Evolutionary conservation across 2,888 invertebrate genomes (phyloP).

Genomic region (Halictus ligatus): DNA sequence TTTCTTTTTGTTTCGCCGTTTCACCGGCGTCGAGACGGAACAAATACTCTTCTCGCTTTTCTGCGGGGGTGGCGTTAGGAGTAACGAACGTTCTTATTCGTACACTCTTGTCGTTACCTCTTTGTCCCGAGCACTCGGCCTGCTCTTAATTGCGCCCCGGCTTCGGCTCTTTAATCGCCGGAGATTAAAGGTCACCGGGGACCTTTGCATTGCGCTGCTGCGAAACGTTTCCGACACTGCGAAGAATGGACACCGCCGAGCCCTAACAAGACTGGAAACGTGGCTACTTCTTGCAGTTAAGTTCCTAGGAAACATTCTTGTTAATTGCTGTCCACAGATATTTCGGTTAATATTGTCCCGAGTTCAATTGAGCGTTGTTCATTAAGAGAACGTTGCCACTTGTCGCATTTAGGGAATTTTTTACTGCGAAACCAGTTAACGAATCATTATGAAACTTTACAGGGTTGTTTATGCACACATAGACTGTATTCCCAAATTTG

Average conservation of each 20-base stretch:
- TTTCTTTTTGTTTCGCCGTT: not conserved
- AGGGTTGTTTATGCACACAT: not conserved
- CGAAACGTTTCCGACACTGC: not conserved
- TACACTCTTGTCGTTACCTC: not conserved
- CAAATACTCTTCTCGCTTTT: not conserved
- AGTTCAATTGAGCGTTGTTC: not conserved
- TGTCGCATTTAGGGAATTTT: not conserved
- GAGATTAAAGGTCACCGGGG: slow-evolving; percentile 12
- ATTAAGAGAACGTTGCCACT: not conserved
- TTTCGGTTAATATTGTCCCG: not conserved
- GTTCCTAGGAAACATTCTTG: not conserved
- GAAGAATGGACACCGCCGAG: not conserved
- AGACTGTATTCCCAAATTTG: no score
- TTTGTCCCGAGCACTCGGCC: slow-evolving; percentile 11
- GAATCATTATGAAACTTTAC: not conserved
- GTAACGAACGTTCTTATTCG: slow-evolving; percentile 8
- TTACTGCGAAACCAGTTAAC: not conserved
- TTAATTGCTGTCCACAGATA: not conserved
- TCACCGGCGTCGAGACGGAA: slow-evolving; percentile 7
- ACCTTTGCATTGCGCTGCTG: not conserved
- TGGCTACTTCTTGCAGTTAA: not conserved
- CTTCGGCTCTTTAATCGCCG: slow-evolving; percentile 18
- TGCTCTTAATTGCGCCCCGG: slow-evolving; percentile 9
- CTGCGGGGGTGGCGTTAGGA: not conserved
- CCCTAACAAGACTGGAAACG: not conserved